A percentile compares a stretch with the other conserved stretches of the same genome.
phyloP scores from a whole-genome alignment of 1,140 invertebrate genomes.

The Aethina tumida region DNA sequence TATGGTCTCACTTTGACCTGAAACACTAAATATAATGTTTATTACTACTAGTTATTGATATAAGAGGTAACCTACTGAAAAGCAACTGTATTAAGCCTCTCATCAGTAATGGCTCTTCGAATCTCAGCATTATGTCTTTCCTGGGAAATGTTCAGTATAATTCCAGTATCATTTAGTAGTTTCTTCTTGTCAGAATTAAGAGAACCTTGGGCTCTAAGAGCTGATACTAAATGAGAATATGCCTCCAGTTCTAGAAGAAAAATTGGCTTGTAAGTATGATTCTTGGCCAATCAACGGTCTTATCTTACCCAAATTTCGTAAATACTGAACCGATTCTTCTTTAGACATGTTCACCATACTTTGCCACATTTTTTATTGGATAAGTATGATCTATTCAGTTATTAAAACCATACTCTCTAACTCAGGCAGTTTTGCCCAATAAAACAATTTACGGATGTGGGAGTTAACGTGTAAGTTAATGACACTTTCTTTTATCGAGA shows the following conservation, averaged over 20 bases:
- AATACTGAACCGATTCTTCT: constrained; percentile 77
- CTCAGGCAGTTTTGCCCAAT: too few species aligned
- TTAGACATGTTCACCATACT: constrained; percentile 62
- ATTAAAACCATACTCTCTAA: too few species aligned
- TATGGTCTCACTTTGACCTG: constrained; percentile 61
- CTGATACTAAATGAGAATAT: constrained; percentile 78
- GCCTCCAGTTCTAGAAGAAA: constrained; percentile 74
- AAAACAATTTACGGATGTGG: too few species aligned
- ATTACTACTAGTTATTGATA: too few species aligned
- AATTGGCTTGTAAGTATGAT: constrained; percentile 9
- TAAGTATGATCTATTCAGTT: too few species aligned
- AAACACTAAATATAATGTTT: constrained; percentile 52
- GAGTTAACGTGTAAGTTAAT: too few species aligned
- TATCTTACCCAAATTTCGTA: constrained; percentile 73
- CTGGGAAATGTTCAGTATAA: constrained; percentile 73
- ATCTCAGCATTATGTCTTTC: constrained; percentile 87
- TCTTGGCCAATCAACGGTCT: constrained; percentile 1
- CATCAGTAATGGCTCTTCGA: constrained; percentile 81
- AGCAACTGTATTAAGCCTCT: constrained; percentile 76
- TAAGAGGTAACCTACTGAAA: constrained; percentile 79
- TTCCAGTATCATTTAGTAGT: constrained; percentile 70
- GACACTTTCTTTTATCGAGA: too few species aligned
- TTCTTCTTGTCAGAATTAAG: constrained; percentile 75
- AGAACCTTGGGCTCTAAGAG: constrained; percentile 82
- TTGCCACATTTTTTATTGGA: constrained; percentile 59